phyloP scores from a whole-genome alignment of 1,140 invertebrate genomes.

The Pseudoatta argentina region DNA sequence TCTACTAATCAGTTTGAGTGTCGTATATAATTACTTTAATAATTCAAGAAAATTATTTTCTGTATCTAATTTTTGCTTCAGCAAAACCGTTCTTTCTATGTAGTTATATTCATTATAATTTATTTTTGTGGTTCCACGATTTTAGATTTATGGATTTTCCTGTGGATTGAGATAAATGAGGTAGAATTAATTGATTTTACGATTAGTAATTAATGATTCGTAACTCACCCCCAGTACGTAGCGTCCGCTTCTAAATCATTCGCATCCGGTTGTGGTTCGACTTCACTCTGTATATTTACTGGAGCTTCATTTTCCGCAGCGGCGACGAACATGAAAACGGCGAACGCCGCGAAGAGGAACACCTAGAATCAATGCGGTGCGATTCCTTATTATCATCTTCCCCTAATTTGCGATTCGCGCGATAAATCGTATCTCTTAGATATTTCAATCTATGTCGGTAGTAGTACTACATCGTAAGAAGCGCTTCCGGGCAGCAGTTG shows the following conservation, averaged over 20 bases:
- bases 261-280: background rate
- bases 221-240: slow-evolving; percentile 49
- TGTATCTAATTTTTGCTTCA: too few relatives aligned
- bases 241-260: slow-evolving; percentile 55
- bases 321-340: slow-evolving; percentile 9
- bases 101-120: background rate
- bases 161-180: background rate
- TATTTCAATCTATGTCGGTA: too few relatives aligned
- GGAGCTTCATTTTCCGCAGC: background rate
- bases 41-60: too few relatives aligned
- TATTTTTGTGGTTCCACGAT: too few relatives aligned
- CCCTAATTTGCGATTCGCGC: background rate
- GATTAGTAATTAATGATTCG: background rate
- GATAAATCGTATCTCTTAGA: background rate
- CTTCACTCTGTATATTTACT: background rate
- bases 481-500: background rate
- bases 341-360: slow-evolving; percentile 26
- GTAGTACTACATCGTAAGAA: background rate
- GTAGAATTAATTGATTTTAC: background rate
- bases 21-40: too few relatives aligned
- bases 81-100: too few relatives aligned
- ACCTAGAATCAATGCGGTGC: slow-evolving; percentile 28
- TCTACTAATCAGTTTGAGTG: too few relatives aligned
- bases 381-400: background rate
- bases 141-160: background rate